Percentiles rank a stretch among this genome's conserved stretches.
Conservation (phyloP, 2,797 vertebrate species). For the Moxostoma hubbsi region DNA sequence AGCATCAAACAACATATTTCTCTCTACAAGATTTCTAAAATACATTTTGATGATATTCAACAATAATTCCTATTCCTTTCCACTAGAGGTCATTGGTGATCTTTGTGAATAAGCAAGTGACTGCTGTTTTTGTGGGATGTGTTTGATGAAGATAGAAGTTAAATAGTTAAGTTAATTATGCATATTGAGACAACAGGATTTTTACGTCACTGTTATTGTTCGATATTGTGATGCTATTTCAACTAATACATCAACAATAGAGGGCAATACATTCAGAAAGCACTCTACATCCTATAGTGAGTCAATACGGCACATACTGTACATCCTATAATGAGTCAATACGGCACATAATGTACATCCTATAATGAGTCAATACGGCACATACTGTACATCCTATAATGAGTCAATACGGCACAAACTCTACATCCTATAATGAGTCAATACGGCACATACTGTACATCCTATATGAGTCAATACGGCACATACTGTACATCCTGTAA, state of each 20-base stretch:
- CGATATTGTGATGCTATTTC: neutral
- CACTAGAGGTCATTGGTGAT: conserved; percentile 77
- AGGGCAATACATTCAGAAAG: too few relatives aligned
- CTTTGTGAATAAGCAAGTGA: conserved; percentile 39
- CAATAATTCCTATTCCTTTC: conserved; percentile 26
- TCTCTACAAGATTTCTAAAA: neutral
- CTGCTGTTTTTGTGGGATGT: neutral
- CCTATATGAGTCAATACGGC: too few relatives aligned
- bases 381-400: too few relatives aligned
- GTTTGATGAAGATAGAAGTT: neutral
- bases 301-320: too few relatives aligned
- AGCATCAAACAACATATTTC: neutral
- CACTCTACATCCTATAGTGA: too few relatives aligned
- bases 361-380: too few relatives aligned
- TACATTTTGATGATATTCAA: neutral
- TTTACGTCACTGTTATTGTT: neutral
- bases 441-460: too few relatives aligned
- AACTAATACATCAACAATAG: neutral
- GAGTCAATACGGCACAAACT: too few relatives aligned
- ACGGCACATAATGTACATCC: too few relatives aligned
- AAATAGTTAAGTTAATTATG: neutral
- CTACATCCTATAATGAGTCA: too few relatives aligned
- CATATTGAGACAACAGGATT: neutral
- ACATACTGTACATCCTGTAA: too few relatives aligned
- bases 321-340: too few relatives aligned